phyloP scores from a whole-genome alignment of 2,797 vertebrate genomes.

The Parambassis ranga region DNA sequence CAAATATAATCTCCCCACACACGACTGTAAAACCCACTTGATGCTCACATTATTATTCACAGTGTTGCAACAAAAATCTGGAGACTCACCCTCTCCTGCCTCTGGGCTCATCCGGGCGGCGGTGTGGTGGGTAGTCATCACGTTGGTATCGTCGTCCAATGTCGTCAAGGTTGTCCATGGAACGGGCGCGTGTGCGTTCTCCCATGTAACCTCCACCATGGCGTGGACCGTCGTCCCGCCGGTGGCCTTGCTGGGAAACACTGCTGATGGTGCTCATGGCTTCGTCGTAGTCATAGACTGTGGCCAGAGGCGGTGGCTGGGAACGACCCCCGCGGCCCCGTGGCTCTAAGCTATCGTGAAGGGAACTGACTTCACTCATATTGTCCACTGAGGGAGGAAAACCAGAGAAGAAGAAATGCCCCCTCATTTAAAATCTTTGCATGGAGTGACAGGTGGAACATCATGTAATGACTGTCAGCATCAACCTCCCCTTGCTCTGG shows the following conservation, averaged over 20 bases:
- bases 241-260: constrained; percentile 76
- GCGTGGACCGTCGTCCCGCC: constrained; percentile 54
- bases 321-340: constrained; percentile 75
- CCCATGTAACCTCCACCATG: constrained; percentile 48
- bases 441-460: no score
- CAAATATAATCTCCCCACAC: no score
- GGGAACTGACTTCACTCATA: constrained; percentile 88
- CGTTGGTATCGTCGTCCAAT: constrained; percentile 64
- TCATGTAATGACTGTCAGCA: no score
- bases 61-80: no score
- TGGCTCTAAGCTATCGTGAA: constrained; percentile 81
- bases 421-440: no score
- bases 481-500: no score
- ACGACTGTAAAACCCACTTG: no score
- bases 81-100: constrained; percentile 77
- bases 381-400: constrained; percentile 68
- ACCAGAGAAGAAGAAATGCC: not conserved
- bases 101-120: constrained; percentile 65
- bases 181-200: constrained; percentile 78
- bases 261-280: constrained; percentile 87
- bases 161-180: constrained; percentile 88
- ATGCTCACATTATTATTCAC: no score
- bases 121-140: constrained; percentile 52
- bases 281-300: constrained; percentile 76
- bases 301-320: constrained; percentile 76